Conservation (phyloP, 2,113 vertebrate species). For the Amblyopsis rosae region DNA sequence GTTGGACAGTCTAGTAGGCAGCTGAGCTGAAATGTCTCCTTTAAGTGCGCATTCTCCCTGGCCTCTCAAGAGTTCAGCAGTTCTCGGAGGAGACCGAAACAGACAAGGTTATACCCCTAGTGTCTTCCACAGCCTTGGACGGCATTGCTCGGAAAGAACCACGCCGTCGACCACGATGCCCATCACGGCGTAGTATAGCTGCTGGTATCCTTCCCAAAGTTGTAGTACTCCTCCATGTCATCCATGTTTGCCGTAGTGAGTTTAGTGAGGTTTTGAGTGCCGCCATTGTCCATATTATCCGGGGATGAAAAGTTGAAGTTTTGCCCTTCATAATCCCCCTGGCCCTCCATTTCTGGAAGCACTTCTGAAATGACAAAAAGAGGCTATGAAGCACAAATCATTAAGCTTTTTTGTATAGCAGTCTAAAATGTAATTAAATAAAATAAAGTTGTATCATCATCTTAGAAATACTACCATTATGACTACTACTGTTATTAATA, state of each 20-base stretch:
- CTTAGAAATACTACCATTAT: too few relatives aligned
- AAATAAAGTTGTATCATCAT: background rate
- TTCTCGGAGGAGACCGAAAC: conserved; percentile 50
- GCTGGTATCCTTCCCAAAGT: conserved; percentile 78
- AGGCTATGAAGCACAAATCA: background rate
- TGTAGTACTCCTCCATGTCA: conserved; percentile 94
- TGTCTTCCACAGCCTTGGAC: conserved; percentile 44
- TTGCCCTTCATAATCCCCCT: conserved; percentile 90
- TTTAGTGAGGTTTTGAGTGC: conserved; percentile 81
- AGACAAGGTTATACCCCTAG: conserved; percentile 37
- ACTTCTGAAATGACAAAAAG: conserved; percentile 74
- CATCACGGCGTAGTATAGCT: conserved; percentile 75
- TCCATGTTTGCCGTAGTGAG: conserved; percentile 92
- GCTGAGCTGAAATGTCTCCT: conserved; percentile 42
- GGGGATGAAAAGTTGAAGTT: conserved; percentile 81
- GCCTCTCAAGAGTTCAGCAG: conserved; percentile 43
- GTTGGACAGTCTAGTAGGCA: conserved; percentile 39
- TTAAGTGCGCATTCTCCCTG: conserved; percentile 48
- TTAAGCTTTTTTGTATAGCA: background rate
- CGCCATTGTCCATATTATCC: conserved; percentile 75
- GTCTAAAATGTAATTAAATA: background rate
- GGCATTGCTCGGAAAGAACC: conserved; percentile 28
- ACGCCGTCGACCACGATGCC: conserved; percentile 16
- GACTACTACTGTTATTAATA: too few relatives aligned
- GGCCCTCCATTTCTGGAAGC: conserved; percentile 84